Percentiles rank a stretch among this genome's conserved stretches.
phyloP scores from a whole-genome alignment of 2,797 vertebrate species.

The Carapus acus region DNA sequence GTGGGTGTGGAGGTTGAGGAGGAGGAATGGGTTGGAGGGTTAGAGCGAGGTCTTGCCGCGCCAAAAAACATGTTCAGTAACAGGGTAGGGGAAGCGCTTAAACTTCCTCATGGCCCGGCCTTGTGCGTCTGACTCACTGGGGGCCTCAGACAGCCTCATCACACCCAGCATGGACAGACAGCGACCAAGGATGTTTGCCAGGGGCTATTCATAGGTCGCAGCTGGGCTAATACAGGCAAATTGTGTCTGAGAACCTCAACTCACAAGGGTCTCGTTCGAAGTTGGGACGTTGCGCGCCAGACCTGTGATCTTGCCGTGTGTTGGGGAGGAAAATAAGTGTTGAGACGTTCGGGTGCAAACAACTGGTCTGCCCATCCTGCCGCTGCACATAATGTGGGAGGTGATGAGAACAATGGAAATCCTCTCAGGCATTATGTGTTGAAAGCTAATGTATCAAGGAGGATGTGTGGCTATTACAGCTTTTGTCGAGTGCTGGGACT shows the following conservation, averaged over 20 bases:
- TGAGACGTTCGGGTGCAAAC: neutral
- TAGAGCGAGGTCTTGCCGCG: no score
- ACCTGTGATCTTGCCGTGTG: neutral
- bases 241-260: neutral
- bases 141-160: constrained; percentile 37
- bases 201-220: constrained; percentile 56
- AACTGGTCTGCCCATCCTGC: constrained; percentile 18
- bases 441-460: constrained; percentile 5
- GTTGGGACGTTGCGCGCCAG: neutral
- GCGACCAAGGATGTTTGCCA: constrained; percentile 5
- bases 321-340: no score
- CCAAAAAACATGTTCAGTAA: constrained; percentile 52
- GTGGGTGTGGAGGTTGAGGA: no score
- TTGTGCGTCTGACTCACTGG: constrained; percentile 66
- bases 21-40: no score
- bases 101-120: constrained; percentile 61
- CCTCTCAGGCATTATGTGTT: constrained; percentile 26
- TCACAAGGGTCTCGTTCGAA: neutral
- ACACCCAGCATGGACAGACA: constrained; percentile 40
- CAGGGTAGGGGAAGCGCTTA: constrained; percentile 56
- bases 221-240: constrained; percentile 17
- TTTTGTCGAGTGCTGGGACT: neutral
- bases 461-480: neutral
- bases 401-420: constrained; percentile 37
- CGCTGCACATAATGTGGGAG: constrained; percentile 26